phyloP scores from a whole-genome alignment of 2,113 vertebrate species.

The Lamprotornis superbus region DNA sequence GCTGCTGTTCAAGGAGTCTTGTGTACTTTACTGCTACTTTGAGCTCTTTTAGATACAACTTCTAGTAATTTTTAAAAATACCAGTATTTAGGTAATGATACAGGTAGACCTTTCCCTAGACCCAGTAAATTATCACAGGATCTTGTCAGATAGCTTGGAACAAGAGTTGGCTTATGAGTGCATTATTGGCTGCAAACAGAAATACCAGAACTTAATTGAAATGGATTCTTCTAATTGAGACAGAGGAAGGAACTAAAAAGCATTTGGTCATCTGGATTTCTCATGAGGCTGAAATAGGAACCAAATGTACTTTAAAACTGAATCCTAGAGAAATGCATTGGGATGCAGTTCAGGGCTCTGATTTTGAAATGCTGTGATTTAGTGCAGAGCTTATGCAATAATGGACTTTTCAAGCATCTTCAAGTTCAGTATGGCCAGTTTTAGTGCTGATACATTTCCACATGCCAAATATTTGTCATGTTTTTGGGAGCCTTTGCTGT shows the following conservation, averaged over 20 bases:
- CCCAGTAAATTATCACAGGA: background rate
- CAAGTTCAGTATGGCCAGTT: background rate
- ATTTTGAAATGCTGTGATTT: slow-evolving; percentile 8
- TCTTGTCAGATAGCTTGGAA: background rate
- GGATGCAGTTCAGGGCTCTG: background rate
- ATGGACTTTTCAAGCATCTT: background rate
- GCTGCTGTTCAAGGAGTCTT: background rate
- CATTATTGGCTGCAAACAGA: background rate
- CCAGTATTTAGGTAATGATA: background rate
- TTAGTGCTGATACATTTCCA: background rate
- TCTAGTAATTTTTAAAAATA: background rate
- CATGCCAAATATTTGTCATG: slow-evolving; percentile 28
- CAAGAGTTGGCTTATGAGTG: background rate
- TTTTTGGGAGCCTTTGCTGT: slow-evolving; percentile 7
- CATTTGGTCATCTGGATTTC: slow-evolving; percentile 21
- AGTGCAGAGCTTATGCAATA: background rate
- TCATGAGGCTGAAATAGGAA: slow-evolving; percentile 25
- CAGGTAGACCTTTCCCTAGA: background rate
- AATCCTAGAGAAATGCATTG: background rate
- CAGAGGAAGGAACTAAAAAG: slow-evolving; percentile 42
- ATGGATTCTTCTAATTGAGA: slow-evolving; percentile 11
- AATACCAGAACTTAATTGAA: background rate
- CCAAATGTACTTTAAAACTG: background rate
- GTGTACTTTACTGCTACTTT: background rate
- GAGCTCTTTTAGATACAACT: background rate